A percentile compares a stretch with the other conserved stretches of the same genome.
Conservation (phyloP, 2,797 vertebrate species). For the Champsocephalus gunnari region DNA sequence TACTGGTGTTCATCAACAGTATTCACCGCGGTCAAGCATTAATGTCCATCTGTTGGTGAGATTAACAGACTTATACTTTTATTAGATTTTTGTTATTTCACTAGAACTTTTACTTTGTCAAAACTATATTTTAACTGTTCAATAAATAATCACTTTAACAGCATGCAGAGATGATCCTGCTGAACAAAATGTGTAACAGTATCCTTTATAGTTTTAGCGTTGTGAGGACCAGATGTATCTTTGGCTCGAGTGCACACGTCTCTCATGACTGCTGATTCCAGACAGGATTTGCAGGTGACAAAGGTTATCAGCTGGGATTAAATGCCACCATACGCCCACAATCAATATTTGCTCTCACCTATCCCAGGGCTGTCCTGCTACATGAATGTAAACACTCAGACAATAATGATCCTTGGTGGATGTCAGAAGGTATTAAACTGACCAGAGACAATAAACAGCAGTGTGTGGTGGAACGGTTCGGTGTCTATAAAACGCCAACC, state of each 20-base stretch:
- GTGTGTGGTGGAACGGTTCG: background rate
- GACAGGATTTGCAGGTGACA: conserved; percentile 23
- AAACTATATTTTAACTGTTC: no score
- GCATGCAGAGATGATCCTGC: no score
- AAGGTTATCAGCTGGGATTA: conserved; percentile 45
- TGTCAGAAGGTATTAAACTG: conserved; percentile 32
- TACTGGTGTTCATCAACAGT: no score
- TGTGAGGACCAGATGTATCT: background rate
- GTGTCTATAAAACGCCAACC: conserved; percentile 12
- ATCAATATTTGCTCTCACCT: conserved; percentile 54
- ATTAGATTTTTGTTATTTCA: no score
- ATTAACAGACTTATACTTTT: no score
- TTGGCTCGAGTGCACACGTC: background rate
- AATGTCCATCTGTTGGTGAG: no score
- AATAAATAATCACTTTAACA: no score
- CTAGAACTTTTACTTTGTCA: no score
- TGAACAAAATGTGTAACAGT: no score
- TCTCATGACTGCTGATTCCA: conserved; percentile 15
- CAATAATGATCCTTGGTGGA: conserved; percentile 30
- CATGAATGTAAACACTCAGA: conserved; percentile 38
- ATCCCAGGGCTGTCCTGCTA: conserved; percentile 24
- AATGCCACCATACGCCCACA: conserved; percentile 24
- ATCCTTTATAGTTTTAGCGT: background rate
- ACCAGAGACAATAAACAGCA: conserved; percentile 27
- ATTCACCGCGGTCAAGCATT: no score